Evolutionary conservation across 2,888 invertebrate genomes (phyloP), one percentile per base, ranked within the genome.

Genomic region (Drosophila recens): DNA sequence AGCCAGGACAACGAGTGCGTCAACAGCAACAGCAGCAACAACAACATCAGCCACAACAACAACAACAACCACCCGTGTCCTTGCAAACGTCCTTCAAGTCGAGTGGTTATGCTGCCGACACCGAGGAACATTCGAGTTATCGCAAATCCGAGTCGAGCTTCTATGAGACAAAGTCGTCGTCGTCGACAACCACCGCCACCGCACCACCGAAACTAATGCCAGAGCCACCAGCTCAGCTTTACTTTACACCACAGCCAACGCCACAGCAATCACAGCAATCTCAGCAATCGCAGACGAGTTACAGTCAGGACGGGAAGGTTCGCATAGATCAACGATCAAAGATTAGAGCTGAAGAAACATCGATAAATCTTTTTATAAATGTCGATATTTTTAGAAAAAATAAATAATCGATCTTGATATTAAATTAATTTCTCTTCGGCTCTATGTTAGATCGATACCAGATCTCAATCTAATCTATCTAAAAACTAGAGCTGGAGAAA

Each of bases 91-190:
- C 85, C 2, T 85, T 87, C 15, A 92, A 91, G 75, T 90, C 92
- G 67, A 94, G 94, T 82, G 96, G 96, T 11, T 96, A 96, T 83
- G 95, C 95, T 92, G 96, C 96, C 2, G 96, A 96, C 84, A 95
- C 95, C 0, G 95, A 95, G 78, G 95, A 95, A 79, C 94, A 95
- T 3, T 93, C 94, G 0, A 91, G 79, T 30, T 91, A 86, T 51
- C 88, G 87, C 13, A 91, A 92, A 64, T 90, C 90, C 49, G 91
- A 93, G 71, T 87, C 90, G 48, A 93, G 90, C 59, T 90, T 87
- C 53, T 91, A 91, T 48, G 90, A 90, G 58, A 90, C 89, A 13
- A 87, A 85, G 17, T 85, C 90, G 0, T 73, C 86, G 2, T 67
- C 79, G 2, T 40, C 74, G 0, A 42, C 69, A 36, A 74, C 56